Evolutionary conservation across 2,113 vertebrate species (phyloP), one percentile per base, ranked within the genome.

Genomic region (Oceanodroma tethys): DNA sequence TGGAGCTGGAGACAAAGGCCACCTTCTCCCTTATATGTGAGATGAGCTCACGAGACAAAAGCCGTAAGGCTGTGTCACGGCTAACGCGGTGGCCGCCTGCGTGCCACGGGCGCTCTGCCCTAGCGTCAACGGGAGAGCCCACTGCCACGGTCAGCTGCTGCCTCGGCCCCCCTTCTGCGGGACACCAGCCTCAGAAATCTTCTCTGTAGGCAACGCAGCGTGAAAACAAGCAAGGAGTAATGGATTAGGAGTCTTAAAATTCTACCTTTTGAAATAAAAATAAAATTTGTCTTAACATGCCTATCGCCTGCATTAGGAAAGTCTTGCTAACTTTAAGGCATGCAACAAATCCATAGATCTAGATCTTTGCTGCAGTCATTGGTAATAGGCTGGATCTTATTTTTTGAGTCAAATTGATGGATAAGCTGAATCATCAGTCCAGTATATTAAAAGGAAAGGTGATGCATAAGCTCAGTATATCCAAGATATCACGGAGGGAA

Each of bases 1-100:
- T 71, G 85, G 85, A 66, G 25, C 80, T 95, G 94, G 97, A 94
- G 71, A 84, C 92, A 93, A 70, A 93, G 94, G 94, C 92, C 58
- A 86, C 29, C 63, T 81, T 75, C 75, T 22, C 80, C 21, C 50
- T 93, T 86, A 66, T 62, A n/a, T 29, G 71, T 38, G 72, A 90
- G 67, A 75, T 60, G 62, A 82, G 34, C 53, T 80, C 38, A 52
- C 38, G 65, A 78, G 76, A 81, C 84, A 66, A 88, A 81, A 86
- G 22, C 60, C 60, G 62, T 78, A 34, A 32, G 14, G 34, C 50
- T 32, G 42, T 34, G 80, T 63, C 71, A 42, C 19, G 11, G 83
- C 47, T 66, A 45, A 25, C 4, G 5, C 38, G 45, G 79, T 26
- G 62, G 73, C 52, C 53, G 67, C 56, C 38, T n/a, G 47, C 5